Conservation (phyloP, 2,113 vertebrate species). For the Cygnus atratus region DNA sequence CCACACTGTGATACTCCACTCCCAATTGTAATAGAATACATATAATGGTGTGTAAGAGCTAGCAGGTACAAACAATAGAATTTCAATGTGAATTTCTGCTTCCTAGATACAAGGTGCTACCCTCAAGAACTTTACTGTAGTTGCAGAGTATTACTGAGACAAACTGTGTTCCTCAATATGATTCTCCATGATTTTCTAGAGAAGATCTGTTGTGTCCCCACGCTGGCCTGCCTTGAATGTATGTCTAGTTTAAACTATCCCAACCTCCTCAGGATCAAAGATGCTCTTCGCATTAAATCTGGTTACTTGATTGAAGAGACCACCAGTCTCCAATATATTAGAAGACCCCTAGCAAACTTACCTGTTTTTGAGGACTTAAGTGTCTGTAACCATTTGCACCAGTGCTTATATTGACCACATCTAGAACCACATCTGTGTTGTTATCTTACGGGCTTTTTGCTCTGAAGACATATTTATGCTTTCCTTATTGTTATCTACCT, state of each 20-base stretch:
- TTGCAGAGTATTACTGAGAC: neutral
- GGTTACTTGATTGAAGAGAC: neutral
- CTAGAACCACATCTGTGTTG: neutral
- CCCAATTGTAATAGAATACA: slow-evolving; percentile 39
- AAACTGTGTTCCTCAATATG: neutral
- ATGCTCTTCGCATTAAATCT: neutral
- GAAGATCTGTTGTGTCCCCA: neutral
- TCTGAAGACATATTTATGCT: neutral
- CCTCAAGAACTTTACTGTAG: neutral
- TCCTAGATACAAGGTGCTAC: neutral
- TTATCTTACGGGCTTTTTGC: neutral
- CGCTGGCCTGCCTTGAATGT: neutral
- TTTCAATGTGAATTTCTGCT: neutral
- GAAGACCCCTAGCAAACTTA: neutral
- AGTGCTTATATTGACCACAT: neutral
- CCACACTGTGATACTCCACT: slow-evolving; percentile 5
- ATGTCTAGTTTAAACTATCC: neutral
- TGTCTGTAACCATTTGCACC: neutral
- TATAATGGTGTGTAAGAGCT: slow-evolving; percentile 17
- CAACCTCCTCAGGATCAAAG: neutral
- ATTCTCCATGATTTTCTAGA: neutral
- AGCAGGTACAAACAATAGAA: slow-evolving; percentile 2
- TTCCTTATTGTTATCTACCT: neutral
- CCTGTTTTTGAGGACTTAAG: neutral
- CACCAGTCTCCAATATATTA: neutral